Percentiles rank a stretch among this genome's conserved stretches.
phyloP scores from a whole-genome alignment of 1,140 invertebrate species.

The Dufourea novaeangliae region DNA sequence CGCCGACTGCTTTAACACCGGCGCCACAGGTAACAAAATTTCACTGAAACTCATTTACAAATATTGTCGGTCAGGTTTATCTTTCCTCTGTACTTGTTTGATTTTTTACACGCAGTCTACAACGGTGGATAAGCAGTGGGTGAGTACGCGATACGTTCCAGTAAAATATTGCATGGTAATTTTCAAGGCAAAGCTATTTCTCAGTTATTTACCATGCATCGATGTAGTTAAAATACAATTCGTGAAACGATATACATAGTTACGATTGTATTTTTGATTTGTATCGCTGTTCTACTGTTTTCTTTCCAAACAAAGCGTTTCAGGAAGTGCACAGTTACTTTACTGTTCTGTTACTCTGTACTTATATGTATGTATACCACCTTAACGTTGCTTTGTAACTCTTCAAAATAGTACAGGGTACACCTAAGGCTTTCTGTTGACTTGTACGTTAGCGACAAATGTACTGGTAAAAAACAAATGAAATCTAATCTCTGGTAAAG shows the following conservation, averaged over 20 bases:
- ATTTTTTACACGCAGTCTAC: slow-evolving; percentile 59
- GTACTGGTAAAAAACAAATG: too few relatives aligned
- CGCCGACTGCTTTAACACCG: slow-evolving; percentile 72
- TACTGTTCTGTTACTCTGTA: background rate
- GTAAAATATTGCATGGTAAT: background rate
- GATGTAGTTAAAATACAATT: background rate
- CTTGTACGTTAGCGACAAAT: too few relatives aligned
- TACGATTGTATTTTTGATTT: background rate
- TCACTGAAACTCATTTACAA: background rate
- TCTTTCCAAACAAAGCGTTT: too few relatives aligned
- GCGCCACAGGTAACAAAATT: slow-evolving; percentile 27
- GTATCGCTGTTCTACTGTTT: background rate
- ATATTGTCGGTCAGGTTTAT: slow-evolving; percentile 10
- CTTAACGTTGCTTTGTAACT: too few relatives aligned
- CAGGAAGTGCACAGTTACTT: background rate
- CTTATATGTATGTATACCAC: too few relatives aligned
- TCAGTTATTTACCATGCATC: too few relatives aligned
- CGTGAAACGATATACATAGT: background rate
- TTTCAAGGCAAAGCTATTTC: background rate
- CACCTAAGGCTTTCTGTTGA: too few relatives aligned
- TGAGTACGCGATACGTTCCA: slow-evolving; percentile 56
- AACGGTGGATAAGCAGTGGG: slow-evolving; percentile 64
- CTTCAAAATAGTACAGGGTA: too few relatives aligned
- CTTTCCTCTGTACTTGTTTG: slow-evolving; percentile 15
- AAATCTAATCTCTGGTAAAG: slow-evolving; percentile 24